Conservation (phyloP, 2,888 invertebrate species). For the Cataglyphis albicans region DNA sequence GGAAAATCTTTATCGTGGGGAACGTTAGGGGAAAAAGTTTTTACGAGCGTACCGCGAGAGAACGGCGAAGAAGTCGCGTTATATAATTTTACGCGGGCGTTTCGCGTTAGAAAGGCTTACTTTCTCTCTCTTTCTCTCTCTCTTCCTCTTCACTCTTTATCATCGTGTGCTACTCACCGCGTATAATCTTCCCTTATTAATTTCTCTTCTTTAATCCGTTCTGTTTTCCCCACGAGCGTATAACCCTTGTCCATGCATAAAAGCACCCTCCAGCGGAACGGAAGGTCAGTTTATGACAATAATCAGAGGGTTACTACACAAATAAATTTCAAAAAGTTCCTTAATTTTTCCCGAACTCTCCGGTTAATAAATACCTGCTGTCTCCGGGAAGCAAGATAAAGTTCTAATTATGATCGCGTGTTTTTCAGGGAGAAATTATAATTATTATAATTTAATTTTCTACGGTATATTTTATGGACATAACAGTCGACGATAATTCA, state of each 20-base stretch:
- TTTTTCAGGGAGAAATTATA: neutral
- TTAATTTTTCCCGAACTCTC: slow-evolving; percentile 19
- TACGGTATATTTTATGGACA: neutral
- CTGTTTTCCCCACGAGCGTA: neutral
- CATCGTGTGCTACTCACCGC: slow-evolving; percentile 28
- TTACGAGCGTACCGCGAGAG: slow-evolving; percentile 20
- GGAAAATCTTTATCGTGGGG: slow-evolving; percentile 41
- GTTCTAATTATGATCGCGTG: slow-evolving; percentile 23
- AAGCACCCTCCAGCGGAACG: slow-evolving; percentile 4
- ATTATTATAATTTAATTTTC: slow-evolving; percentile 19
- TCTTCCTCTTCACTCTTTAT: slow-evolving; percentile 2
- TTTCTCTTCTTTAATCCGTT: slow-evolving; percentile 50
- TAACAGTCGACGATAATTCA: slow-evolving; percentile 7
- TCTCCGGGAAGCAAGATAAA: neutral
- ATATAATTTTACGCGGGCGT: slow-evolving; percentile 50
- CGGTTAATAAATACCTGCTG: slow-evolving; percentile 25
- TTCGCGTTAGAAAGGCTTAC: slow-evolving; percentile 41
- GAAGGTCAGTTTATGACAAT: slow-evolving; percentile 45
- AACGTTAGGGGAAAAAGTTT: slow-evolving; percentile 51
- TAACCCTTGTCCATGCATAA: slow-evolving; percentile 42
- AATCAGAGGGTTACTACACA: slow-evolving; percentile 18
- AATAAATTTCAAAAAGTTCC: slow-evolving; percentile 20
- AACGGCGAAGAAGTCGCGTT: slow-evolving; percentile 41
- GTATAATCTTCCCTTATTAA: slow-evolving; percentile 51
- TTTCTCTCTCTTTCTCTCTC: neutral